These are phyloP conservation scores for Cephus pulcher DNA, from an alignment of 2,888 invertebrate species.

Conservation along the genomic window DNA sequence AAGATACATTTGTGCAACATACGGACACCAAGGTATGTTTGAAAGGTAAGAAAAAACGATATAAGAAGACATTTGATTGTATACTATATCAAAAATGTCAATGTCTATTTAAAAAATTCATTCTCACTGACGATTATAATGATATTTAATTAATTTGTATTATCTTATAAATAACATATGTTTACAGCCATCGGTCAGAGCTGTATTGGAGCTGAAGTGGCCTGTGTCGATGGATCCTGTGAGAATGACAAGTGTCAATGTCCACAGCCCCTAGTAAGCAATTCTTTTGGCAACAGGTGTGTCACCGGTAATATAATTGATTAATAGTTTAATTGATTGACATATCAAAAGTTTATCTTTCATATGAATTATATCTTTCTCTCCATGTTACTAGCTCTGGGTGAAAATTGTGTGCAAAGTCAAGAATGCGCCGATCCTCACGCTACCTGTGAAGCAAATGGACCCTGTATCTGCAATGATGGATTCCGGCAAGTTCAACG, in stretches of 20 bases:
- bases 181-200: neutral
- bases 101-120: neutral
- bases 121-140: neutral
- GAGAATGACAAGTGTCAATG: conserved; percentile 11
- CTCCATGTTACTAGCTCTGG: neutral
- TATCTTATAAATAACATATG: neutral
- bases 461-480: neutral
- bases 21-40: neutral
- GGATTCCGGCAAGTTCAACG: neutral
- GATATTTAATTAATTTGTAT: neutral
- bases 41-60: neutral
- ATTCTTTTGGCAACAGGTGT: neutral
- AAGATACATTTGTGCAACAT: neutral
- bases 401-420: neutral
- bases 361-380: neutral
- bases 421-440: neutral
- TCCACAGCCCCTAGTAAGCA: neutral
- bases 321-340: neutral
- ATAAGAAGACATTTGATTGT: neutral
- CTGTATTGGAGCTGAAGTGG: neutral
- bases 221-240: conserved; percentile 16
- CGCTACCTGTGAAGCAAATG: neutral
- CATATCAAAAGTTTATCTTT: neutral
- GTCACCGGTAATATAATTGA: neutral
- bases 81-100: neutral